Evolutionary conservation across 2,797 vertebrate species (phyloP).

Genomic region (Mycteria americana): DNA sequence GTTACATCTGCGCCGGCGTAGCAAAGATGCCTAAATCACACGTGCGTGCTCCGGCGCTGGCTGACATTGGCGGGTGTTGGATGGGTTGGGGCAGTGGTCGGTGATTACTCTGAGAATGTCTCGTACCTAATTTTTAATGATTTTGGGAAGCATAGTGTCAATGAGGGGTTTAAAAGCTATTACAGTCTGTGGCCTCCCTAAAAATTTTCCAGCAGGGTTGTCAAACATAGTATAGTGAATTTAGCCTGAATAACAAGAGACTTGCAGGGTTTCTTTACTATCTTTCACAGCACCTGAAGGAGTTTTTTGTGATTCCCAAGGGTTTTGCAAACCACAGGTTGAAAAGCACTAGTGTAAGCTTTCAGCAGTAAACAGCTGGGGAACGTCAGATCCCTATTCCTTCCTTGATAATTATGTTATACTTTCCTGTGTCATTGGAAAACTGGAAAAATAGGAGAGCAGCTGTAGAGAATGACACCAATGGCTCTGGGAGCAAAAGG

Average conservation of each 20-base stretch:
- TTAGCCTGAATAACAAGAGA: neutral
- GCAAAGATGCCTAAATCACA: neutral
- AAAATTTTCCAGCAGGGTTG: neutral
- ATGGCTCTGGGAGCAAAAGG: neutral
- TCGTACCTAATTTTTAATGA: neutral
- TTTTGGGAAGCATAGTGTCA: neutral
- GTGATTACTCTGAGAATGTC: neutral
- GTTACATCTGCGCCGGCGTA: rapidly evolving
- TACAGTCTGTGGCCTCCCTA: neutral
- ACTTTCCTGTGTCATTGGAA: neutral
- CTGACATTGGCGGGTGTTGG: neutral
- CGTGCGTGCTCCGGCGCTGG: neutral
- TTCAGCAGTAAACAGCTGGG: neutral
- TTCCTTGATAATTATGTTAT: neutral
- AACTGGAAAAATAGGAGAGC: neutral
- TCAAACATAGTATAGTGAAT: neutral
- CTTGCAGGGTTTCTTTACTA: neutral
- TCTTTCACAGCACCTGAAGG: neutral
- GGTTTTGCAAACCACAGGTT: neutral
- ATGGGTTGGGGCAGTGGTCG: neutral
- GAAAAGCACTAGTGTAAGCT: neutral
- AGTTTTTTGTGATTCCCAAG: neutral
- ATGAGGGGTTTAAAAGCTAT: neutral
- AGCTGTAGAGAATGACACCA: neutral
- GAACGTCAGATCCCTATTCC: neutral